phyloP scores from a whole-genome alignment of 1,140 invertebrate genomes.

The Epicauta chinensis region DNA sequence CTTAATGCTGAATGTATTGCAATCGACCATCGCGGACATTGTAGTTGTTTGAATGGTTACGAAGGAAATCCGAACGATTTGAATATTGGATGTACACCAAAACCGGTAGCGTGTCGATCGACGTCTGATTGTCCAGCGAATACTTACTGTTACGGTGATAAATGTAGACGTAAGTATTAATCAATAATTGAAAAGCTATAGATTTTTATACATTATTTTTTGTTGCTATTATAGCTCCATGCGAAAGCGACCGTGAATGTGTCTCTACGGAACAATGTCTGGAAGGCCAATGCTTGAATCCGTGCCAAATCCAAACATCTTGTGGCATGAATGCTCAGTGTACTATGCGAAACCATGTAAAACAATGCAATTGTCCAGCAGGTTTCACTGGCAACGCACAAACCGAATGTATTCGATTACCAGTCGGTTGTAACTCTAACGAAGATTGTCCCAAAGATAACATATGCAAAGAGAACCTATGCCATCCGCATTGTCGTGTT shows the following conservation, averaged over 20 bases:
- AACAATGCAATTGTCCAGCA: conserved; percentile 73
- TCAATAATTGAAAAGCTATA: too few species aligned
- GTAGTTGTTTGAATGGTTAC: conserved; percentile 71
- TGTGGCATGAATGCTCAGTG: conserved; percentile 90
- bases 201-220: neutral
- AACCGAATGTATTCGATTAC: conserved; percentile 70
- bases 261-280: conserved; percentile 69
- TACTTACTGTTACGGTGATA: conserved; percentile 73
- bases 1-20: conserved; percentile 75
- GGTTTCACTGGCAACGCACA: conserved; percentile 82
- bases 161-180: conserved; percentile 66
- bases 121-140: conserved; percentile 68
- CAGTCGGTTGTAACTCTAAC: conserved; percentile 63
- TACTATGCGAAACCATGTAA: conserved; percentile 64
- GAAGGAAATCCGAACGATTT: conserved; percentile 65
- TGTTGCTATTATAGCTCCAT: conserved; percentile 56
- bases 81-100: conserved; percentile 67
- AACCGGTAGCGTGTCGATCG: conserved; percentile 61
- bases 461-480: conserved; percentile 71
- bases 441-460: conserved; percentile 59
- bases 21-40: conserved; percentile 63
- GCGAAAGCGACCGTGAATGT: conserved; percentile 75
- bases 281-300: conserved; percentile 75
- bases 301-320: conserved; percentile 66
- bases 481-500: conserved; percentile 62